Conservation (phyloP, 1,140 invertebrate species). For the Pristionchus pacificus region DNA sequence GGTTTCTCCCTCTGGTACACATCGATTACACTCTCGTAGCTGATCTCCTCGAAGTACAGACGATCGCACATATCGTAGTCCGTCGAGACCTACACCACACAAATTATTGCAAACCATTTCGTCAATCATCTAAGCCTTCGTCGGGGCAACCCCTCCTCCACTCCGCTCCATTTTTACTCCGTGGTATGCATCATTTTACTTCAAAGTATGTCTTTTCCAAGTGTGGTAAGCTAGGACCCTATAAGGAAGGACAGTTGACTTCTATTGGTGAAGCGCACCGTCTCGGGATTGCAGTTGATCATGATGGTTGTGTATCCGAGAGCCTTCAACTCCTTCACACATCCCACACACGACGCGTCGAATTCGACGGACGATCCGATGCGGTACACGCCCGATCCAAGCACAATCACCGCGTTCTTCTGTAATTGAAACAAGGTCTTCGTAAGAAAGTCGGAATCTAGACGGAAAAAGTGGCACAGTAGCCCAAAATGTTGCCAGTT, state of each 20-base stretch:
- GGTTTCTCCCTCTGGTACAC: slow-evolving; percentile 91
- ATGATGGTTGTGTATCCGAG: slow-evolving; percentile 78
- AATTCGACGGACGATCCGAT: slow-evolving; percentile 99
- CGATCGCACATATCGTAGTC: slow-evolving; percentile 99
- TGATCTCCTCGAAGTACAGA: slow-evolving; percentile 98
- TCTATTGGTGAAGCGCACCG: slow-evolving; percentile 67
- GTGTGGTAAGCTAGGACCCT: no score
- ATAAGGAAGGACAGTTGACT: no score
- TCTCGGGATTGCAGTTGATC: slow-evolving; percentile 99
- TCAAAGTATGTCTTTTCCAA: no score
- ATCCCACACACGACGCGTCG: slow-evolving; percentile 98
- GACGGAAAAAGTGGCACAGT: slow-evolving; percentile 1
- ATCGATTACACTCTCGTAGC: slow-evolving; percentile 97
- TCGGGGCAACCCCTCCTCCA: no score
- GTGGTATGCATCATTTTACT: no score
- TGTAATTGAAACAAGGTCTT: no score
- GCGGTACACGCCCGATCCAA: slow-evolving; percentile 91
- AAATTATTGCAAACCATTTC: no score
- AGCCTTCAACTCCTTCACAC: slow-evolving; percentile 80
- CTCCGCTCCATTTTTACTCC: no score
- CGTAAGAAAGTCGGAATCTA: background rate
- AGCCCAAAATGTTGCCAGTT: background rate
- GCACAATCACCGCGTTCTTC: slow-evolving; percentile 60
- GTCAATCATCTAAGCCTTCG: no score
- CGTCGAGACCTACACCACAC: slow-evolving; percentile 74